A percentile compares a stretch with the other conserved stretches of the same genome.
Evolutionary conservation across 2,113 vertebrate genomes (phyloP).

Genomic region (Prochilodus magdalenae): DNA sequence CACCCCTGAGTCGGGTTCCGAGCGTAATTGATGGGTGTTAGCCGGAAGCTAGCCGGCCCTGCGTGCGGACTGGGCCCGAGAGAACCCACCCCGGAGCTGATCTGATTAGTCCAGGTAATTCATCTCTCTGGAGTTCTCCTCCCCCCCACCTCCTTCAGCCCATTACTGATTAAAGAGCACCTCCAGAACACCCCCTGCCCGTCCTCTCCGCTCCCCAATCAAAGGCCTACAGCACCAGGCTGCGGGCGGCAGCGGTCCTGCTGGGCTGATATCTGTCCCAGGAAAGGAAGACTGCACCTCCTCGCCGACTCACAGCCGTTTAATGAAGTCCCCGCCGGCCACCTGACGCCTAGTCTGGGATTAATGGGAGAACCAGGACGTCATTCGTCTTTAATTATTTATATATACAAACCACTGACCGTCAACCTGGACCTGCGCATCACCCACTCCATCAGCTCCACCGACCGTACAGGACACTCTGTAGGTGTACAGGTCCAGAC

Average conservation of each 20-base stretch:
- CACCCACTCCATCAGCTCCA: too few relatives aligned
- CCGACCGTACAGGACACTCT: too few relatives aligned
- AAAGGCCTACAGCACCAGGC: not conserved
- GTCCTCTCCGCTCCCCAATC: not conserved
- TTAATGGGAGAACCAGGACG: not conserved
- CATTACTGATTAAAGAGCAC: slow-evolving; percentile 35
- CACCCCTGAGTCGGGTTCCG: too few relatives aligned
- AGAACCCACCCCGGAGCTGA: slow-evolving; percentile 26
- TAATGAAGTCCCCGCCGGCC: slow-evolving; percentile 13
- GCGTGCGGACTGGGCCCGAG: slow-evolving; percentile 10
- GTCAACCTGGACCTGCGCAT: too few relatives aligned
- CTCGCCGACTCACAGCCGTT: not conserved
- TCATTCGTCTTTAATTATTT: not conserved
- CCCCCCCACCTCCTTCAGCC: not conserved
- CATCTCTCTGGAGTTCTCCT: slow-evolving; percentile 35
- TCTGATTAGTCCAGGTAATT: slow-evolving; percentile 41
- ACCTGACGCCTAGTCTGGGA: slow-evolving; percentile 23
- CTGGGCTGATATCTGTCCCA: slow-evolving; percentile 1
- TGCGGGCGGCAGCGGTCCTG: not conserved
- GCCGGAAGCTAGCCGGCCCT: not conserved
- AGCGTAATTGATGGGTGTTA: slow-evolving; percentile 20
- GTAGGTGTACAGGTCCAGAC: too few relatives aligned
- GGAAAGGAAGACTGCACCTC: not conserved
- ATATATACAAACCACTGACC: too few relatives aligned
- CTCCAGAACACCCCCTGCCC: not conserved